phyloP scores from a whole-genome alignment of 2,888 invertebrate species.

The Kuschelorhynchus macadamiae region DNA sequence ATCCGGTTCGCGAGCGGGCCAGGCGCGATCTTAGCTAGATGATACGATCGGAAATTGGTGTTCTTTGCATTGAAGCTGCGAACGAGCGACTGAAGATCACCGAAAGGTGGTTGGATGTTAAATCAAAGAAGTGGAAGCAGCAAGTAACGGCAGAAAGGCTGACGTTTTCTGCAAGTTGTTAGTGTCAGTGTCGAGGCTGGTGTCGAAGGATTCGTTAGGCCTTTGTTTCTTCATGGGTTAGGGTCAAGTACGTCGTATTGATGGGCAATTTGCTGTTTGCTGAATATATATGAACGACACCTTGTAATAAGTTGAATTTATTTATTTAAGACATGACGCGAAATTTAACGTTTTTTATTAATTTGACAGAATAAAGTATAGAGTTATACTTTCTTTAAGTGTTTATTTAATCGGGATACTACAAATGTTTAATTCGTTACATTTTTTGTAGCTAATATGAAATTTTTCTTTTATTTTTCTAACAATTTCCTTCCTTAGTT shows the following conservation, averaged over 20 bases:
- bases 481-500: no score
- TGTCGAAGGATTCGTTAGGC: conserved; percentile 14
- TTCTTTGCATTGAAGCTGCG: conserved; percentile 51
- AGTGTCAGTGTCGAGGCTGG: conserved; percentile 59
- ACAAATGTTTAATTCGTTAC: no score
- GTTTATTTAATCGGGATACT: no score
- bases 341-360: no score
- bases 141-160: conserved; percentile 58
- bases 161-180: conserved; percentile 62
- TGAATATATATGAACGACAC: no score
- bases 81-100: conserved; percentile 62
- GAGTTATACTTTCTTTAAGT: no score
- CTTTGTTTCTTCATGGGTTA: neutral
- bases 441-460: no score
- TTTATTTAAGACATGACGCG: no score
- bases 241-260: conserved; percentile 14
- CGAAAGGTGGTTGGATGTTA: conserved; percentile 63
- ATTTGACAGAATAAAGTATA: no score
- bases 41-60: conserved; percentile 39
- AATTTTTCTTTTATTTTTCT: no score
- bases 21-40: conserved; percentile 35
- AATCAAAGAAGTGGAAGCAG: conserved; percentile 64
- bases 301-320: neutral
- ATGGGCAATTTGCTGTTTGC: neutral
- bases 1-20: conserved; percentile 35